Evolutionary conservation across 2,888 invertebrate species (phyloP), one percentile per base, ranked within the genome.

Genomic region (Aphrophora alni): DNA sequence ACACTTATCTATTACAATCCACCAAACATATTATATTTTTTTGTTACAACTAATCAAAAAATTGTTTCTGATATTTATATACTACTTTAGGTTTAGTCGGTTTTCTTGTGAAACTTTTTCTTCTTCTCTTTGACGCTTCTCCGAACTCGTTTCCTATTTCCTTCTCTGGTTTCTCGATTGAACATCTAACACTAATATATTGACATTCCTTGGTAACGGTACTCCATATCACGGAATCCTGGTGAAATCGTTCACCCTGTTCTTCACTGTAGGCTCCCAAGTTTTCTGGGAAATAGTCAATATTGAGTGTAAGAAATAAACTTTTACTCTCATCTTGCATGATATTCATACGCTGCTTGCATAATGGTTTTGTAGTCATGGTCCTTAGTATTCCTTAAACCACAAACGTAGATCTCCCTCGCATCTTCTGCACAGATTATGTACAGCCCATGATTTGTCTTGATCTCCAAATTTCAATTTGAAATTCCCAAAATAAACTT

Each of bases 141-240:
- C 24, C 68, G 21, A 21, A n/a, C 68, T 68, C 68, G 21, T 68
- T 24, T 24, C 24, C 68, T 3, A 5, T 24, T 68, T 10, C 68
- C 68, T 7, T 24, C 68, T 68, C 12, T 24, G 24, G 21, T 33
- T 8, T 33, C 33, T 33, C 33, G 33, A 33, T 33, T 33, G 33
- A 71, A 3, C 71, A 71, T 71, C 71, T 24, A 71, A 71, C 71
- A 71, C 71, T 26, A 71, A 27, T 24, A 71, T 71, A 24, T 4
- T 71, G 71, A 71, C 25, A 71, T 71, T 71, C 71, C 71, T 71
- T 27, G 4, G 17, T 72, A 72, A 10, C 72, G 72, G 26, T 24
- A 26, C 72, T 72, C 72, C 1, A 72, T 21, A 24, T 71, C 71
- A 71, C 71, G 21, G 25, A 71, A 24, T 71, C 12, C 24, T 71